Evolutionary conservation across 2,113 vertebrate species (phyloP), one percentile per base, ranked within the genome.

Genomic region (Geococcyx californianus): DNA sequence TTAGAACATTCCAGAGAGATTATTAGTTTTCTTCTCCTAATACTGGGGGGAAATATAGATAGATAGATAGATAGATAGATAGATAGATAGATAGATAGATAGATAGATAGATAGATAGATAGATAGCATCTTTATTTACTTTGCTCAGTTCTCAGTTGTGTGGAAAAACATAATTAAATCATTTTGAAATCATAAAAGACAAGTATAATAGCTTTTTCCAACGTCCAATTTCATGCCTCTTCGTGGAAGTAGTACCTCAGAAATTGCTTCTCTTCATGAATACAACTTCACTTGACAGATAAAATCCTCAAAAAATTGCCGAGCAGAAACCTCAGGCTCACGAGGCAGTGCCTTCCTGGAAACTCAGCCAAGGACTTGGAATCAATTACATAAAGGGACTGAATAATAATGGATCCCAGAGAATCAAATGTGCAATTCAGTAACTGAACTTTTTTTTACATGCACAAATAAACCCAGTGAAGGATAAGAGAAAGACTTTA

Each of bases 301-400:
- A 95, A 95, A 96, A 97, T 95, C 93, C 94, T 96, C 75, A 85
- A 93, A 96, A 96, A 95, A 94, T 80, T 90, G 87, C 84, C 87
- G 66, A 47, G 82, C 68, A 93, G 75, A 94, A 96, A 91, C 68
- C 64, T 86, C 82, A 47, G 68, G 85, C 82, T 94, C 72, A 77
- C 2, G 1, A 95, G 78, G 82, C 74, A 66, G 42, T 33, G 38
- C 79, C 76, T 94, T 91, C 73, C 87, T 77, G 52, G 87, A 94
- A 92, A 70, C 38, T 64, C 85, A 84, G 93, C 92, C 94, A 96
- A 88, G 47, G 72, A 67, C 68, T 95, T 80, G 90, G 84, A 95
- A 92, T 88, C 95, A 93, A 94, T 93, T 95, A 90, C 85, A 67
- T 51, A 67, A 70, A 55, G 70, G 66, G 33, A 72, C 3, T 78